phyloP scores from a whole-genome alignment of 1,140 invertebrate genomes.

The Tetragonula clypearis region DNA sequence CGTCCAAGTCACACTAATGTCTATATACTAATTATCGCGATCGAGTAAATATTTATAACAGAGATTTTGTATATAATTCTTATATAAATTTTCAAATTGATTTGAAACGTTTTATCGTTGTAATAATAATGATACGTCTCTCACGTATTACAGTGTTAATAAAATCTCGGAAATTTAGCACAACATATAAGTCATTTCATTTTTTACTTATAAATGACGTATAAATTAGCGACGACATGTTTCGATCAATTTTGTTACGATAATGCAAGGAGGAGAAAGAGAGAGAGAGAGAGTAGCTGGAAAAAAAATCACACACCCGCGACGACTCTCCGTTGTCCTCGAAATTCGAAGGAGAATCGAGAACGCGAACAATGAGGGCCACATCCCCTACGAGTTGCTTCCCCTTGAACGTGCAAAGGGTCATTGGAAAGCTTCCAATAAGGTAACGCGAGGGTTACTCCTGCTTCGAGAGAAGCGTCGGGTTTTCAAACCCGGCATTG shows the following conservation, averaged over 20 bases:
- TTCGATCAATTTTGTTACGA: not conserved
- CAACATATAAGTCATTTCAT: not conserved
- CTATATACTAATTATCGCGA: too few relatives aligned
- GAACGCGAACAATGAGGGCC: not conserved
- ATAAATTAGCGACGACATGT: not conserved
- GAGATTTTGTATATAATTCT: too few relatives aligned
- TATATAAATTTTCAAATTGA: too few relatives aligned
- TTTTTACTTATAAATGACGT: not conserved
- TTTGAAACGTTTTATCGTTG: not conserved
- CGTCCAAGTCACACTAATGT: too few relatives aligned
- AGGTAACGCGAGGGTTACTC: constrained; percentile 31
- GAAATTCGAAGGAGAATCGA: constrained; percentile 7
- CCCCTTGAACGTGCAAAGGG: constrained; percentile 13
- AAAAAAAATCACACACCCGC: not conserved
- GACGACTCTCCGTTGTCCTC: not conserved
- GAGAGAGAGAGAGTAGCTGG: not conserved
- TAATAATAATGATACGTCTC: not conserved
- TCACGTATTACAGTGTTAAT: not conserved
- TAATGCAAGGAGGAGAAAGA: not conserved
- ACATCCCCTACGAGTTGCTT: constrained; percentile 3
- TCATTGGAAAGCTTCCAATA: constrained; percentile 22
- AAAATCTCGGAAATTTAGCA: not conserved
- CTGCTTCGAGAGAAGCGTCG: not conserved
- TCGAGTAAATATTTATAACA: too few relatives aligned
- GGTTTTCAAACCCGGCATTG: not conserved